Evolutionary conservation across 2,797 vertebrate genomes (phyloP).

Genomic region (Tachyglossus aculeatus): DNA sequence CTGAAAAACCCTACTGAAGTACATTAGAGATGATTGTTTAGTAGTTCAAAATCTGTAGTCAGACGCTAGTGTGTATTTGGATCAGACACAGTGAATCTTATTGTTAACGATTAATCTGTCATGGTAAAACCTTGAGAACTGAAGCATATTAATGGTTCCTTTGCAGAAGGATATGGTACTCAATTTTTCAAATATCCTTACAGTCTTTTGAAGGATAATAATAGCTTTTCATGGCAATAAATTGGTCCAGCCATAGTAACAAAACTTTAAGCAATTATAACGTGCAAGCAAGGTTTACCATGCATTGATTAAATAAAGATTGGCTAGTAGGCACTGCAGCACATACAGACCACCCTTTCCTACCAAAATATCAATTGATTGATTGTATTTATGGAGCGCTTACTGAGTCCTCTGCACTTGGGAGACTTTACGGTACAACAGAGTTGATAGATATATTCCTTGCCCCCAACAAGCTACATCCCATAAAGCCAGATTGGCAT

Average conservation of each 20-base stretch:
- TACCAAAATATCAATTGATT: no score
- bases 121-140: conserved; percentile 1
- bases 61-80: neutral
- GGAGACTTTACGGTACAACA: no score
- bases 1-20: neutral
- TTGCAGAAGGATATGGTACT: neutral
- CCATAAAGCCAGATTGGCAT: no score
- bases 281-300: no score
- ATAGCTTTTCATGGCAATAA: neutral
- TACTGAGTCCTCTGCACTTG: no score
- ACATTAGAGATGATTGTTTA: neutral
- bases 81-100: conserved; percentile 16
- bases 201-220: neutral
- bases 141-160: conserved; percentile 4
- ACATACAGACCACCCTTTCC: no score
- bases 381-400: no score
- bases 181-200: no score
- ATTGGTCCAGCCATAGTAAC: neutral
- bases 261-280: neutral
- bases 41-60: neutral
- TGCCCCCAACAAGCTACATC: no score
- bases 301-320: no score
- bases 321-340: no score
- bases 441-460: no score
- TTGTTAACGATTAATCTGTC: conserved; percentile 52